phyloP scores from a whole-genome alignment of 2,888 invertebrate species.

The Tenthredo distinguenda region DNA sequence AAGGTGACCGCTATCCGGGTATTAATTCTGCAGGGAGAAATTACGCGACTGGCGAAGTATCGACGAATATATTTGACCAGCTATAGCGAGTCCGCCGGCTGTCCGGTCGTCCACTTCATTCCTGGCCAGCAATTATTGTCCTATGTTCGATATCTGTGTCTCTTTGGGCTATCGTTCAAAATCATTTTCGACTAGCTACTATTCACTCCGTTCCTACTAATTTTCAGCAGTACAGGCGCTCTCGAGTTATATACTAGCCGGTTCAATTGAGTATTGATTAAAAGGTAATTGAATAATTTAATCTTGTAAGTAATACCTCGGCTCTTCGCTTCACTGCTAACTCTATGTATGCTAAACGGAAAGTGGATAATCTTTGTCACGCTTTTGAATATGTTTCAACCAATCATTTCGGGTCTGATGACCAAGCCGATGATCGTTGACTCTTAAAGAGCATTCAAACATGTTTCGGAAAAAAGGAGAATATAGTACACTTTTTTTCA shows the following conservation, averaged over 20 bases:
- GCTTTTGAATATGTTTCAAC: background rate
- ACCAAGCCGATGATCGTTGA: background rate
- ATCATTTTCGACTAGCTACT: constrained; percentile 18
- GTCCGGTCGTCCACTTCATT: constrained; percentile 24
- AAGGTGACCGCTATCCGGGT: background rate
- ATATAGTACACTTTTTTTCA: background rate
- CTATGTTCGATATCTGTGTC: constrained; percentile 36
- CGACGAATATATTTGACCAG: constrained; percentile 3
- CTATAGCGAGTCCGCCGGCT: background rate
- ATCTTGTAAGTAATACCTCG: constrained; percentile 26
- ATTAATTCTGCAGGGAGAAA: background rate
- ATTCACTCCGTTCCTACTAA: constrained; percentile 29
- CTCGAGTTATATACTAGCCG: constrained; percentile 9
- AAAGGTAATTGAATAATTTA: constrained; percentile 42
- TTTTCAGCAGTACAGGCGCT: constrained; percentile 13
- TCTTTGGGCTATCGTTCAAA: constrained; percentile 41
- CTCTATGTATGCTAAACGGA: background rate
- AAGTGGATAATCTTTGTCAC: background rate
- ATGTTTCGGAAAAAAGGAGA: background rate
- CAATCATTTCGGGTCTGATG: background rate
- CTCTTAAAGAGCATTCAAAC: background rate
- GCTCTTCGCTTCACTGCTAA: background rate
- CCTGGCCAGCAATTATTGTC: constrained; percentile 37
- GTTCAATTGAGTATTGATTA: constrained; percentile 47
- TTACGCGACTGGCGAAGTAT: background rate